Percentiles rank a stretch among this genome's conserved stretches.
Conservation (phyloP, 1,140 invertebrate genomes). For the Schlechtendalia chinensis region DNA sequence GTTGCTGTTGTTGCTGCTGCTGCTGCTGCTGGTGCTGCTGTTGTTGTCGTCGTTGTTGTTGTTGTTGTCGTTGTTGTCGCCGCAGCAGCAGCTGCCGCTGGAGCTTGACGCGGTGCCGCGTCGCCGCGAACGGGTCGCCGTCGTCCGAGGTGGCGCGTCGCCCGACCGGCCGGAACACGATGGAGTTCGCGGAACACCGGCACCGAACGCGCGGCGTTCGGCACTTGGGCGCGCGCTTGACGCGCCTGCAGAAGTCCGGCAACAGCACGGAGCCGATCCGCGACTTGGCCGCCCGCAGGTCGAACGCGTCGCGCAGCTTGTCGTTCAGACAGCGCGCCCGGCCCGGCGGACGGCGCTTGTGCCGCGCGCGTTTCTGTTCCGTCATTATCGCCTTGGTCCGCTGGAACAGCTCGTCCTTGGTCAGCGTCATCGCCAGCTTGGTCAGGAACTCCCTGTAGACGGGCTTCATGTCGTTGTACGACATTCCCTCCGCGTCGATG, state of each 20-base stretch:
- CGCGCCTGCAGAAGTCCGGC: constrained; percentile 24
- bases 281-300: neutral
- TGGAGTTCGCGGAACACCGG: neutral
- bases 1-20: neutral
- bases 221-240: neutral
- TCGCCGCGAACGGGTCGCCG: constrained; percentile 60
- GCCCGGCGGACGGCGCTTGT: neutral
- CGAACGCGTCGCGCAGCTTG: neutral
- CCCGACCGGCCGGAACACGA: neutral
- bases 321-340: neutral
- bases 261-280: neutral
- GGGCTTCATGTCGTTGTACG: constrained; percentile 85
- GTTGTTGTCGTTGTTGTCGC: neutral
- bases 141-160: constrained; percentile 62
- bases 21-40: neutral
- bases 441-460: constrained; percentile 85
- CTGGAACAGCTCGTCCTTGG: constrained; percentile 85
- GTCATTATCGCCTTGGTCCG: constrained; percentile 85
- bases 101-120: constrained; percentile 51
- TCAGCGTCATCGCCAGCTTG: constrained; percentile 80
- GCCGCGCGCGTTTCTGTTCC: constrained; percentile 59
- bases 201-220: constrained; percentile 52
- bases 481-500: constrained; percentile 86
- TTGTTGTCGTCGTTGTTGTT: neutral
- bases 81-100: neutral